These are phyloP conservation scores for Chironomus tentans DNA, from an alignment of 2,888 invertebrate species.

Conservation along the genomic window DNA sequence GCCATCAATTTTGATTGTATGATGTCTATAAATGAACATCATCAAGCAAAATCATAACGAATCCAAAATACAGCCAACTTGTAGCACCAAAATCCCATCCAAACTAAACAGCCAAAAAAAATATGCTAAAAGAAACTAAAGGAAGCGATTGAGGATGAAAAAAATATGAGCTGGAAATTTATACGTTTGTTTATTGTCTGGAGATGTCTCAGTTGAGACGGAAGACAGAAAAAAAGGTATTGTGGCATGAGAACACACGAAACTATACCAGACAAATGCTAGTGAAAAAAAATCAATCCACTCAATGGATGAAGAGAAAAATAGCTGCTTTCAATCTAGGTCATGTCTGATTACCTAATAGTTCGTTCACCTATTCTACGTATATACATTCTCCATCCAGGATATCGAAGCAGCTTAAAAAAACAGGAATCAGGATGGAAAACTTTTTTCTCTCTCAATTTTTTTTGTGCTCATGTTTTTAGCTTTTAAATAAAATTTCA, in stretches of 20 bases:
- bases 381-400: not conserved
- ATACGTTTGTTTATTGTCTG: constrained; percentile 23
- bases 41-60: too few relatives aligned
- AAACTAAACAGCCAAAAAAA: not conserved
- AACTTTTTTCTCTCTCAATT: not conserved
- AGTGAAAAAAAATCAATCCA: not conserved
- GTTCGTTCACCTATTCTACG: constrained; percentile 20
- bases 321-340: constrained; percentile 4
- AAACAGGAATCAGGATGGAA: not conserved
- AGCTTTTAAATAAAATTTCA: not conserved
- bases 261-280: not conserved
- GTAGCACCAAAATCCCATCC: too few relatives aligned
- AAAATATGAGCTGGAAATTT: constrained; percentile 5
- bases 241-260: not conserved
- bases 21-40: too few relatives aligned
- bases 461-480: not conserved
- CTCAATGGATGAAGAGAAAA: not conserved
- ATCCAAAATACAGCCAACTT: too few relatives aligned
- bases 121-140: not conserved
- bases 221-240: not conserved
- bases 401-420: not conserved
- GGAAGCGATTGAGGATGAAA: constrained; percentile 5
- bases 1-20: too few relatives aligned
- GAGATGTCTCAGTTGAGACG: not conserved
- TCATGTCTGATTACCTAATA: constrained; percentile 14